Base-by-base conservation (phyloP, 2,113 vertebrate species). In the Tyto alba region DNA sequence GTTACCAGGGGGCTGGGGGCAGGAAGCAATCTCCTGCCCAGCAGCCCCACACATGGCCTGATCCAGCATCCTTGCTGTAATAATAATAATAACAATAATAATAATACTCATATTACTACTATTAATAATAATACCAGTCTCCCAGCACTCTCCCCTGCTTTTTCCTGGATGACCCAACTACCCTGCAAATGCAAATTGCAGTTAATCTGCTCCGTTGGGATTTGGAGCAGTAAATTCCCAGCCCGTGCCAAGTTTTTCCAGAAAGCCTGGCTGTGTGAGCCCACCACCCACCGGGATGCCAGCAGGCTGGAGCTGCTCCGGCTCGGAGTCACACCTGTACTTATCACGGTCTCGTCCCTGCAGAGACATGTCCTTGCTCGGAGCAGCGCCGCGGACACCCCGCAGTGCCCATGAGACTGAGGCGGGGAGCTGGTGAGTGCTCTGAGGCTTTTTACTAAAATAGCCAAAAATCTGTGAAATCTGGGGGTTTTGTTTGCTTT, bases 221-320 rank as follows among this genome's bases (percentile, higher is more conserved):
- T 85, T 30, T 57, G 69, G 64, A 68, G 59, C 30, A 5, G n/a
- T 22, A 6, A 69, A 87, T 87, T 71, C 59, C 77, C 74, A 74
- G 50, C 36, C 40, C 2, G 5, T 53, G 88, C 55, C 88, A 85
- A 8, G 26, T 45, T 59, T 89, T 93, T 69, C 77, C 74, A 66
- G 77, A 88, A 73, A 85, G 40, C 36, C 63, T 55, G 10, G 0
- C 47, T 1, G 3, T 47, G 6, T 87, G 84, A 47, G 11, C n/a
- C 19, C 32, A 11, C n/a, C 13, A 3, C 77, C 69, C 14, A 4
- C 59, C 0, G 0, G 67, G 71, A 55, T 60, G 56, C 41, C 0
- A 0, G 14, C 34, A 6, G 56, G 50, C 40, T 2, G 2, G 56
- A 71, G 52, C 56, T 23, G 62, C 45, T 71, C 50, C 0, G 0